These are phyloP conservation scores for Andrena praecox DNA, from an alignment of 2,888 invertebrate genomes.

Conservation along the genomic window DNA sequence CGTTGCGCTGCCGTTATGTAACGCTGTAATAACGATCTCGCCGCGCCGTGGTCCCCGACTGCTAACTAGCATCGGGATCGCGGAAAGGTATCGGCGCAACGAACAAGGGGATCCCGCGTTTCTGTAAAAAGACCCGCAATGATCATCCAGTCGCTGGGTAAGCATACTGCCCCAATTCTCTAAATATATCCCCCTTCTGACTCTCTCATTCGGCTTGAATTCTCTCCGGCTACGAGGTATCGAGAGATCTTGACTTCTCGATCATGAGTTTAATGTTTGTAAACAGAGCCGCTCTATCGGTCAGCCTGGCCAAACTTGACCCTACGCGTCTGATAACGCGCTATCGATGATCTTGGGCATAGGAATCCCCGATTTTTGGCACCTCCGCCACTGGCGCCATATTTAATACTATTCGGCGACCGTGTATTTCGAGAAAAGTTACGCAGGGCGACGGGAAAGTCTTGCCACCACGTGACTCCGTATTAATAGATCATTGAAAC, in stretches of 20 bases:
- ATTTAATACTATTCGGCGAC: neutral
- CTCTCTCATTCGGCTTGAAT: constrained; percentile 72
- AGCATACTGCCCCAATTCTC: constrained; percentile 81
- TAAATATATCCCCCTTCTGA: constrained; percentile 78
- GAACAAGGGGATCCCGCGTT: constrained; percentile 13
- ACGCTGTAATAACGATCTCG: neutral
- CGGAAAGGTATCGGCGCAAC: neutral
- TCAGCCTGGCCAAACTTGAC: constrained; percentile 56
- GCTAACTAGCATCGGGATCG: neutral
- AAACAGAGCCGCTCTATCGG: constrained; percentile 76
- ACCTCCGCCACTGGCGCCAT: neutral
- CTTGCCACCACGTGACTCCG: neutral
- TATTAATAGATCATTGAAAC: neutral
- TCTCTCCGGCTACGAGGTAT: constrained; percentile 68
- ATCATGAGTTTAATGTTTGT: constrained; percentile 81
- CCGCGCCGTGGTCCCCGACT: no score
- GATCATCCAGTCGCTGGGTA: constrained; percentile 57
- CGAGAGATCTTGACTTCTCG: constrained; percentile 81
- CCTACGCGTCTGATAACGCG: constrained; percentile 12
- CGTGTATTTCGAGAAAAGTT: constrained; percentile 2
- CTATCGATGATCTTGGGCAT: constrained; percentile 12
- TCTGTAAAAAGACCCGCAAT: constrained; percentile 66
- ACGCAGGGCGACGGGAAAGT: neutral
- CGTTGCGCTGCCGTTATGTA: neutral
- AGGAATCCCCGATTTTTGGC: no score